Base-by-base conservation (phyloP, 1,140 invertebrate genomes). In the Hylaeus volcanicus region DNA sequence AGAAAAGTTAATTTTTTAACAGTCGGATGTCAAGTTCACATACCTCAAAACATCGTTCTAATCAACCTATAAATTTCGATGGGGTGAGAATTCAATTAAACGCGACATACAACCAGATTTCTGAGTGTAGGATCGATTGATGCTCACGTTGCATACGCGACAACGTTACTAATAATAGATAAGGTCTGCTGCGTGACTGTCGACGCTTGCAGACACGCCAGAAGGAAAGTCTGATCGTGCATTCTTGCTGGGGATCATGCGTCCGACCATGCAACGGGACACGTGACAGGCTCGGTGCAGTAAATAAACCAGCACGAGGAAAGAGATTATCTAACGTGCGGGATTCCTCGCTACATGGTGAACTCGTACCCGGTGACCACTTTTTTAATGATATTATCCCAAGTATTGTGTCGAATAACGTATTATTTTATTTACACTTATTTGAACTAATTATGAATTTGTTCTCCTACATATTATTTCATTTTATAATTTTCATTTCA, bases 201-300 rank as follows among this genome's bases (percentile, higher is more conserved):
- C 43, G 15, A 66, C 64, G 64, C 43, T 15, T 2, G n/a, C 41
- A 65, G 63, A 65, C 12, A 14, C 48, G 5, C 12, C 26, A 56
- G 5, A 56, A 70, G 51, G 51, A 70, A 70, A 56, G 68, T 70
- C 37, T 37, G 70, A 45, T 72, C 58, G 55, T 3, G 4, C 26
- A 37, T 63, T 74, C 43, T 51, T 37, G 45, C 41, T 3, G 8
- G 6, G 26, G 45, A 63, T 74, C 58, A 63, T 63, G 26, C 26
- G n/a, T 61, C 5, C 4, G 43, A 48, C 5, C 71, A 12, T 39
- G 58, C n/a, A 37, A 8, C 12, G n/a, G 5, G 9, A 61, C 71
- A 73, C 56, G 43, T 61, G 70, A 45, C 69, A 3, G 8, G 1
- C 51, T 56, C 37, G 1, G 8, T 4, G 14, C 15, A 9, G 15